Evolutionary conservation across 2,797 vertebrate genomes (phyloP).

Genomic region (Miichthys miiuy): DNA sequence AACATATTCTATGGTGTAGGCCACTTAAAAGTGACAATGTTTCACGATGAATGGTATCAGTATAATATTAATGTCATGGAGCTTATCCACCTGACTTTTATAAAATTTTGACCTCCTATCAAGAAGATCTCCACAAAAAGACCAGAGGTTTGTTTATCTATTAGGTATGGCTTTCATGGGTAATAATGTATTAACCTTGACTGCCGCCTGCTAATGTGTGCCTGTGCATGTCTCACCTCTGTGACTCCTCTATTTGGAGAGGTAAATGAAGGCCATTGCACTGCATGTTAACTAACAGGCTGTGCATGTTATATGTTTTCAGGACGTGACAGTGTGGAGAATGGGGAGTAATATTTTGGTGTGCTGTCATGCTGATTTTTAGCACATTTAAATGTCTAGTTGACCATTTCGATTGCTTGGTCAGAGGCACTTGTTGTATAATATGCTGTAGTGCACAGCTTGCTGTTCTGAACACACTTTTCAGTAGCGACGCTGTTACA

Average conservation of each 20-base stretch:
- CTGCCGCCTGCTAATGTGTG: neutral
- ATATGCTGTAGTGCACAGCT: neutral
- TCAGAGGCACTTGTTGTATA: no score
- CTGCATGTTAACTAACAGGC: conserved; percentile 4
- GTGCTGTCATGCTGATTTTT: no score
- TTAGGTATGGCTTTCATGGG: neutral
- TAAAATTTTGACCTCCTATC: neutral
- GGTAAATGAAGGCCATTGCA: neutral
- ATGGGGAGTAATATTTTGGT: no score
- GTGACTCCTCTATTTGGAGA: neutral
- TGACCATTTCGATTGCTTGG: no score
- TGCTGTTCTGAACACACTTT: neutral
- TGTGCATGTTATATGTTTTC: neutral
- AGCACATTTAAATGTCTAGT: no score
- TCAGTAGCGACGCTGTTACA: neutral
- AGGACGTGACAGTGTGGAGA: no score
- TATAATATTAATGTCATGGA: neutral
- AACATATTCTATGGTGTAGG: neutral
- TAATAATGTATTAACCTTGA: conserved; percentile 22
- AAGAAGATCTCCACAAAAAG: neutral
- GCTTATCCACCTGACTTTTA: neutral
- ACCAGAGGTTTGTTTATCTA: neutral
- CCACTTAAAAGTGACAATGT: neutral
- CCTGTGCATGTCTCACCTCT: neutral
- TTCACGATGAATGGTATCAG: neutral